A percentile compares a stretch with the other conserved stretches of the same genome.
phyloP scores from a whole-genome alignment of 2,797 vertebrate species.

The Scolopax rusticola region DNA sequence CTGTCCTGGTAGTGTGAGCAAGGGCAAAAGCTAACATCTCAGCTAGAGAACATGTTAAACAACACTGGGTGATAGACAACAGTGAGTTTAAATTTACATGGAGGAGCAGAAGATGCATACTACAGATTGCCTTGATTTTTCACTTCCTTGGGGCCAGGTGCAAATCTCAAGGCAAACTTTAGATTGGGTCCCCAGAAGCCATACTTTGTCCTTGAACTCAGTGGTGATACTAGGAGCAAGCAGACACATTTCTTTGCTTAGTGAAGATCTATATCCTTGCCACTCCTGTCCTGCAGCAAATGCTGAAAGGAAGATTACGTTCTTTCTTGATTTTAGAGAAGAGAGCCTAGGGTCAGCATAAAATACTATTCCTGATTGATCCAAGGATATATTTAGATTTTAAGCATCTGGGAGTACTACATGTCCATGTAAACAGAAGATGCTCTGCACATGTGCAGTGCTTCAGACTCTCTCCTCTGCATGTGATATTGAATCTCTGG shows the following conservation, averaged over 20 bases:
- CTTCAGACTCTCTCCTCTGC: not conserved
- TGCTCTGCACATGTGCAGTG: not conserved
- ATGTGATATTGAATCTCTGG: not conserved
- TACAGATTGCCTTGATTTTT: not conserved
- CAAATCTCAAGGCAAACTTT: not conserved
- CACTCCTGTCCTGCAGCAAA: not conserved
- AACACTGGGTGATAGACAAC: not conserved
- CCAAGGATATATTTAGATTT: not conserved
- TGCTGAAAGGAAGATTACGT: not conserved
- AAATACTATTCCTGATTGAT: not conserved
- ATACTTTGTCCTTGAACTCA: not conserved
- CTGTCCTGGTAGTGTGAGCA: not conserved
- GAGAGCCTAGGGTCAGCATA: not conserved
- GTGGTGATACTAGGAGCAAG: not conserved
- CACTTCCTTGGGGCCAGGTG: not conserved
- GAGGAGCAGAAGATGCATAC: not conserved
- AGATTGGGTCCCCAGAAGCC: not conserved
- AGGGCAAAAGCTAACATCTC: not conserved
- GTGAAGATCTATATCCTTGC: not conserved
- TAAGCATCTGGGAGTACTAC: not conserved
- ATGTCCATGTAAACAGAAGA: not conserved
- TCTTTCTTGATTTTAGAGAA: not conserved
- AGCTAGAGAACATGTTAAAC: not conserved
- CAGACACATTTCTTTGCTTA: not conserved
- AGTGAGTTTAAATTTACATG: not conserved